Percentiles rank a stretch among this genome's conserved stretches.
phyloP scores from a whole-genome alignment of 2,888 invertebrate genomes.

The Uloborus plumipes region DNA sequence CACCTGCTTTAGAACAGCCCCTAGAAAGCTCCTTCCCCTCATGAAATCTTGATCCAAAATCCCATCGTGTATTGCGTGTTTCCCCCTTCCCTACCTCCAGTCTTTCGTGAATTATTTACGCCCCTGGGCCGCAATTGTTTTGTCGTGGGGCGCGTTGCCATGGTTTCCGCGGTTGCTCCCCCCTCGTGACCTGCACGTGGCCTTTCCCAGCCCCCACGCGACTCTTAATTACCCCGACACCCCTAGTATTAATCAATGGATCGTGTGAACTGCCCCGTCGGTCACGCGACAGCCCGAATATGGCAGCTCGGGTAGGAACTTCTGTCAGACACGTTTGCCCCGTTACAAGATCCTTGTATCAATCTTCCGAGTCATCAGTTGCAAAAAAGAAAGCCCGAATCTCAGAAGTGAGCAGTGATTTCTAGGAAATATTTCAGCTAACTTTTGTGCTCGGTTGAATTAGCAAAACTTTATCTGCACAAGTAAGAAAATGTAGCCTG shows the following conservation, averaged over 20 bases:
- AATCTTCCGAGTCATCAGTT: too few species aligned
- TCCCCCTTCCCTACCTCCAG: conserved; percentile 13
- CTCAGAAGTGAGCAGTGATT: too few species aligned
- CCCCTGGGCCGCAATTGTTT: conserved; percentile 61
- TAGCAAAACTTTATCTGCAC: too few species aligned
- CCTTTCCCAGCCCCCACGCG: conserved; percentile 52
- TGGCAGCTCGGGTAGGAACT: too few species aligned
- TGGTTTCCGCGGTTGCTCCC: conserved; percentile 37
- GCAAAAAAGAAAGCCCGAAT: too few species aligned
- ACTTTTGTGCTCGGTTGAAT: too few species aligned
- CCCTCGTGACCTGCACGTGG: conserved; percentile 49
- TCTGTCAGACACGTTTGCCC: too few species aligned
- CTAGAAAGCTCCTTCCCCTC: conserved; percentile 31
- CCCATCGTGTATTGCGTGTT: conserved; percentile 49
- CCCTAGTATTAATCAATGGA: conserved; percentile 63
- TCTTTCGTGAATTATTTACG: conserved; percentile 59
- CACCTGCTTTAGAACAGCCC: conserved; percentile 36
- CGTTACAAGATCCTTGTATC: too few species aligned
- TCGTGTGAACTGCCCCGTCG: conserved; percentile 53
- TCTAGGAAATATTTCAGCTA: too few species aligned
- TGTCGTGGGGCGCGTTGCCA: conserved; percentile 56
- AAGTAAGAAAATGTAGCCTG: too few species aligned
- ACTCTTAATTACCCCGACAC: conserved; percentile 63
- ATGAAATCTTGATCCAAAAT: conserved; percentile 63
- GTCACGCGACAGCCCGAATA: conserved; percentile 27